A percentile compares a stretch with the other conserved stretches of the same genome.
These are phyloP conservation scores for Falco punctatus DNA, from an alignment of 2,113 vertebrate genomes.

Conservation along the genomic window DNA sequence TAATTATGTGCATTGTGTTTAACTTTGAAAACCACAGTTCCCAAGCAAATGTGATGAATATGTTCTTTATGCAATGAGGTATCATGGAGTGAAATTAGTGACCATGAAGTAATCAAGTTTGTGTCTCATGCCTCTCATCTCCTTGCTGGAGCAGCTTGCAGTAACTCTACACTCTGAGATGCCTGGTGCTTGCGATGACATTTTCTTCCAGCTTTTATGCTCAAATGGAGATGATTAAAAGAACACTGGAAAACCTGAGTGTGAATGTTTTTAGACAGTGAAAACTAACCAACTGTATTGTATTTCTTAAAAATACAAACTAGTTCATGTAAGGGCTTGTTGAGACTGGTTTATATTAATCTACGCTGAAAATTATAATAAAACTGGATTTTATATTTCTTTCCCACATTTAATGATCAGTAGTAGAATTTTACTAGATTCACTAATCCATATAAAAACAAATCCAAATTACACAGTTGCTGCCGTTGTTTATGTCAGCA, in stretches of 20 bases:
- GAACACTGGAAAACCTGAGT: not conserved
- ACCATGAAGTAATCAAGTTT: not conserved
- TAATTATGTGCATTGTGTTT: not conserved
- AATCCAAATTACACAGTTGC: not conserved
- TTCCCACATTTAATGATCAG: not conserved
- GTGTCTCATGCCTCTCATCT: not conserved
- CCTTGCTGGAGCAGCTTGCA: not conserved
- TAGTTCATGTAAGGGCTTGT: not conserved
- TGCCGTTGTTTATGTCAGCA: not conserved
- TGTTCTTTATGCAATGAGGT: not conserved
- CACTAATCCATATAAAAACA: not conserved
- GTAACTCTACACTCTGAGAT: not conserved
- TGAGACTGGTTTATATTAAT: not conserved
- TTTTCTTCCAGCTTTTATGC: slow-evolving; percentile 4
- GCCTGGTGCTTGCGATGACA: not conserved
- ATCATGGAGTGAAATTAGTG: not conserved
- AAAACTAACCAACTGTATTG: not conserved
- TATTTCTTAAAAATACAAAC: not conserved
- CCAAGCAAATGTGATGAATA: not conserved
- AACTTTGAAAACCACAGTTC: not conserved
- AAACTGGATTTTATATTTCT: not conserved
- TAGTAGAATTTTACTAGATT: slow-evolving; percentile 2
- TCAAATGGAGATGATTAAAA: not conserved
- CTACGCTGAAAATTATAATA: not conserved
- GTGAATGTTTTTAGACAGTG: not conserved